Base-by-base conservation (phyloP, 2,888 invertebrate genomes). In the Phaonia tiefii region DNA sequence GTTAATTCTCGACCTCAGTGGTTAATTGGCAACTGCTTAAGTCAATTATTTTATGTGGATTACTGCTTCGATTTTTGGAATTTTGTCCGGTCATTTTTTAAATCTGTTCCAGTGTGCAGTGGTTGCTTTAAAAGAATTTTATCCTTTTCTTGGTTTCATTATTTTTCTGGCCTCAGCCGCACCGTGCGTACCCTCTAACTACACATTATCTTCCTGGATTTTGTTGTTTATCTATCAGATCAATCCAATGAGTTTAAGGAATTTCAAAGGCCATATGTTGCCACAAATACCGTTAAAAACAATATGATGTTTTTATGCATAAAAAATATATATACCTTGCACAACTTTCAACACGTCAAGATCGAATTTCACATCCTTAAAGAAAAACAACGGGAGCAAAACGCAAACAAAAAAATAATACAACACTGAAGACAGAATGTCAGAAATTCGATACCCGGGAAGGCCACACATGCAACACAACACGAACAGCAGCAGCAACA, bases 301-400 rank as follows among this genome's bases (percentile, higher is more conserved):
- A 63, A 42, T 20, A 54, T 25, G n/a, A 31, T 31, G 31, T 63
- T 63, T 63, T 63, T 3, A 3, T 31, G 3, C 31, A 31, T 31
- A 31, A 5, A 3, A 31, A 31, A 31, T n/a, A n/a, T n/a, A 31
- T 31, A 31, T 5, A 8, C 31, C 8, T 63, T 63, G 39, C 63
- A 22, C 63, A 63, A 37, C 63, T 63, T 63, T 26, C 60, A 63
- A 60, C 42, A 54, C 63, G 63, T 39, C 67, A 63, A 78, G 74
- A 81, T 81, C 78, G 74, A 81, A 78, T 81, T 81, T 81, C 81
- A 81, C 75, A 81, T 81, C 81, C 81, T 81, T 81, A 77, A 77
- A 70, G 15, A 31, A 26, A 51, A 49, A n/a, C 78, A 81, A 76
- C 76, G 72, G 80, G 44, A 80, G 76, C 71, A 72, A 79, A 75